Conservation (phyloP, 2,888 invertebrate genomes). For the Ichneumoninae sp. region DNA sequence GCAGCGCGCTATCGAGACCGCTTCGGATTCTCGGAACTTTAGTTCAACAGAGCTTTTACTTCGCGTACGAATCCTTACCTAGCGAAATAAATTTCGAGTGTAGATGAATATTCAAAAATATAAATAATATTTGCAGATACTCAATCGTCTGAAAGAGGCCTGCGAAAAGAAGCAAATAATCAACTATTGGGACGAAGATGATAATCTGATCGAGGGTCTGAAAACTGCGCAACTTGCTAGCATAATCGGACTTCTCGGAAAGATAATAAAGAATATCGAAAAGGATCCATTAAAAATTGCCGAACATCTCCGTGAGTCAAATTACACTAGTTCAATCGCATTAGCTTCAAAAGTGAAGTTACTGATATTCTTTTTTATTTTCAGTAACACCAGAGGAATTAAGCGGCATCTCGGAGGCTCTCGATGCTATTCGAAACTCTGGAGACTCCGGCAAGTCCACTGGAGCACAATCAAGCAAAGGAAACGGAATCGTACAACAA, state of each 20-base stretch:
- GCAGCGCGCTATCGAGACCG: conserved; percentile 71
- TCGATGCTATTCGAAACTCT: conserved; percentile 27
- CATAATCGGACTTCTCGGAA: conserved; percentile 62
- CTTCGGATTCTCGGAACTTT: conserved; percentile 49
- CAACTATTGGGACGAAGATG: conserved; percentile 85
- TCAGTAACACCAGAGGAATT: conserved; percentile 50
- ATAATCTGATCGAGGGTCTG: conserved; percentile 84
- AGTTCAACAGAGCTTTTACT: conserved; percentile 69
- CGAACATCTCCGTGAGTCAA: conserved; percentile 78
- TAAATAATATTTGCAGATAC: conserved; percentile 83
- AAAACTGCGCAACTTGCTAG: not conserved
- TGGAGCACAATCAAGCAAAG: not conserved
- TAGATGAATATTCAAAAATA: conserved; percentile 38
- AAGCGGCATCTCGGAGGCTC: not conserved
- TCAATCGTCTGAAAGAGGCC: conserved; percentile 82
- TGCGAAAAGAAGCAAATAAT: conserved; percentile 80
- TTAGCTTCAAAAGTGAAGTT: not conserved
- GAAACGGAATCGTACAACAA: not conserved
- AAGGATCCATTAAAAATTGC: conserved; percentile 76
- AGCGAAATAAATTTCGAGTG: not conserved
- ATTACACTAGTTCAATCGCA: not conserved
- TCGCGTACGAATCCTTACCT: conserved; percentile 67
- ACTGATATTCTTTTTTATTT: not conserved
- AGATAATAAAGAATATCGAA: conserved; percentile 66
- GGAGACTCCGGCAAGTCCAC: not conserved